A percentile compares a stretch with the other conserved stretches of the same genome.
Evolutionary conservation across 2,113 vertebrate genomes (phyloP).

Genomic region (Erinaceus europaeus): DNA sequence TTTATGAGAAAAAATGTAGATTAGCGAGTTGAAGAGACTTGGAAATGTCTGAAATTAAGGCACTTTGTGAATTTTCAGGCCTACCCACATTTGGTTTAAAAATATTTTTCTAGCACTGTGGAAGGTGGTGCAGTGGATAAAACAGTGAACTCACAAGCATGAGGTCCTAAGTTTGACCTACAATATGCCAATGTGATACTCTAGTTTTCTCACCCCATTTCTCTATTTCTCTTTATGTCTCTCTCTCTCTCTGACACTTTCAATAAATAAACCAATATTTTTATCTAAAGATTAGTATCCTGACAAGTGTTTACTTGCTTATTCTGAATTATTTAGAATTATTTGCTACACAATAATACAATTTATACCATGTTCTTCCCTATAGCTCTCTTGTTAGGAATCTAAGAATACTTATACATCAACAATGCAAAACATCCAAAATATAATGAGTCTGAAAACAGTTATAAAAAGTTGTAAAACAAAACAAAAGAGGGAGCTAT

Average conservation of each 20-base stretch:
- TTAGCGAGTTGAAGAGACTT: too few relatives aligned
- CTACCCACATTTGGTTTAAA: not conserved
- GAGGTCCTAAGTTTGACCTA: too few relatives aligned
- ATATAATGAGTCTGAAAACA: constrained; percentile 61
- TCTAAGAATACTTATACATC: constrained; percentile 20
- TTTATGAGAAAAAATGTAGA: too few relatives aligned
- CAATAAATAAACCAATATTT: too few relatives aligned
- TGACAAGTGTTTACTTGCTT: not conserved
- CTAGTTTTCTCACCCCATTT: too few relatives aligned
- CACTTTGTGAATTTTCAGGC: not conserved
- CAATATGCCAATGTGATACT: too few relatives aligned
- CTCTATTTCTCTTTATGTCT: too few relatives aligned
- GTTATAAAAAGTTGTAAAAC: constrained; percentile 61
- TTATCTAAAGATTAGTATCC: not conserved
- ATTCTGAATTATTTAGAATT: not conserved
- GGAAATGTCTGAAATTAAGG: not conserved
- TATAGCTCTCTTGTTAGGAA: not conserved
- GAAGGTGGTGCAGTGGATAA: too few relatives aligned
- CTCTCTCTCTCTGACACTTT: too few relatives aligned
- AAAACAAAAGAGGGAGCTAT: constrained; percentile 60
- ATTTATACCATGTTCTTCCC: not conserved
- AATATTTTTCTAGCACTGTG: too few relatives aligned
- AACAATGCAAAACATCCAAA: constrained; percentile 59
- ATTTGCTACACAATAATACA: not conserved
- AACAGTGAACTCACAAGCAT: too few relatives aligned